Conservation (phyloP, 2,797 vertebrate species). For the Pangasius mekongensis region DNA sequence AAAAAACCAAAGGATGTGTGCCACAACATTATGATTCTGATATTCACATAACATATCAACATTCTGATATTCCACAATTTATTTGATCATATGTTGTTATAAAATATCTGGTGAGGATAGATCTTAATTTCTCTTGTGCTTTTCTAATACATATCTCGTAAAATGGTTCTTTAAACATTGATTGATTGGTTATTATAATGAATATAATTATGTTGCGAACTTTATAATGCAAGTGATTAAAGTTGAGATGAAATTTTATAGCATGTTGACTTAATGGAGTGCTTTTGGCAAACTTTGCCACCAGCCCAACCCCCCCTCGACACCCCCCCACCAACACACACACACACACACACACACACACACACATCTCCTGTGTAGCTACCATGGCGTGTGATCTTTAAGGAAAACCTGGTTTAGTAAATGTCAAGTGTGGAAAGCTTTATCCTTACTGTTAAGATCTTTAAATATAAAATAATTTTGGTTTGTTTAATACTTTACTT, state of each 20-base stretch:
- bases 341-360: not conserved
- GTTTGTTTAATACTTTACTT: not conserved
- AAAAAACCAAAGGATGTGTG: not conserved
- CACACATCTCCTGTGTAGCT: not conserved
- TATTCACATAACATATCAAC: not conserved
- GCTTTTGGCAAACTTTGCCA: not conserved
- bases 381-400: not conserved
- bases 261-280: not conserved
- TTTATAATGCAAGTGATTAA: not conserved
- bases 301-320: too few relatives aligned
- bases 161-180: not conserved
- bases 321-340: not conserved
- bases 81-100: not conserved
- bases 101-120: not conserved
- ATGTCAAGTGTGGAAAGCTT: not conserved
- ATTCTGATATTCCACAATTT: not conserved
- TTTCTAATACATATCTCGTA: not conserved
- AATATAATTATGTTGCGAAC: not conserved
- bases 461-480: not conserved
- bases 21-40: not conserved
- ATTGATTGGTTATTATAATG: not conserved
- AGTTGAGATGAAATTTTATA: not conserved
- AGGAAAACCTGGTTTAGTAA: not conserved
- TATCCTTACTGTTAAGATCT: not conserved
- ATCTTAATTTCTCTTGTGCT: not conserved